Evolutionary conservation across 2,797 vertebrate species (phyloP).

Genomic region (Mycteria americana): DNA sequence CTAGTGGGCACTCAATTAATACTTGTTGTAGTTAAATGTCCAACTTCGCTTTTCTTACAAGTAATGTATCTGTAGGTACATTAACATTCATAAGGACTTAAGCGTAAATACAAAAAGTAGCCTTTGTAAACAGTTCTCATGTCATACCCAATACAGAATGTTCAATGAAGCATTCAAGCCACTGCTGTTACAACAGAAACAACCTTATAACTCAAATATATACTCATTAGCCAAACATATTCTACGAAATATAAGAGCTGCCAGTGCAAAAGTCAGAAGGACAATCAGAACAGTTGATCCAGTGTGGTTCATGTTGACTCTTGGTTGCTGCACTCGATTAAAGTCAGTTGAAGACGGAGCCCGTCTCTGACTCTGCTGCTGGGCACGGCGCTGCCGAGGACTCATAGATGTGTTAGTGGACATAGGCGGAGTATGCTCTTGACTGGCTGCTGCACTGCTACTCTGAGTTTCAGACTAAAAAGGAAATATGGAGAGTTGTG

Average conservation of each 20-base stretch:
- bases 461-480: conserved; percentile 57
- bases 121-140: conserved; percentile 76
- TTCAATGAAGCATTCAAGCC: conserved; percentile 61
- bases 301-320: conserved; percentile 77
- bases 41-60: conserved; percentile 24
- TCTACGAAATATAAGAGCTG: conserved; percentile 92
- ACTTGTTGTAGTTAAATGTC: neutral
- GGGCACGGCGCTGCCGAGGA: conserved; percentile 87
- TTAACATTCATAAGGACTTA: conserved; percentile 58
- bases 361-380: conserved; percentile 81
- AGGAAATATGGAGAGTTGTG: neutral
- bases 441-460: neutral
- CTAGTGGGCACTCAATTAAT: neutral
- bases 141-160: conserved; percentile 72
- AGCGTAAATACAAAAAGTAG: conserved; percentile 73
- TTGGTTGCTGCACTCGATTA: conserved; percentile 73
- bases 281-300: conserved; percentile 88
- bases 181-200: conserved; percentile 34
- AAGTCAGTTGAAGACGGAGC: conserved; percentile 73
- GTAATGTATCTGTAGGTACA: conserved; percentile 31
- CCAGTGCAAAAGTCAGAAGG: conserved; percentile 89
- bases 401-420: conserved; percentile 76
- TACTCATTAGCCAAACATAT: conserved; percentile 93
- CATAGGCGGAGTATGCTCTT: conserved; percentile 44
- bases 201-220: conserved; percentile 88